These are phyloP conservation scores for Chelon labrosus DNA, from an alignment of 2,797 vertebrate genomes.

Conservation along the genomic window DNA sequence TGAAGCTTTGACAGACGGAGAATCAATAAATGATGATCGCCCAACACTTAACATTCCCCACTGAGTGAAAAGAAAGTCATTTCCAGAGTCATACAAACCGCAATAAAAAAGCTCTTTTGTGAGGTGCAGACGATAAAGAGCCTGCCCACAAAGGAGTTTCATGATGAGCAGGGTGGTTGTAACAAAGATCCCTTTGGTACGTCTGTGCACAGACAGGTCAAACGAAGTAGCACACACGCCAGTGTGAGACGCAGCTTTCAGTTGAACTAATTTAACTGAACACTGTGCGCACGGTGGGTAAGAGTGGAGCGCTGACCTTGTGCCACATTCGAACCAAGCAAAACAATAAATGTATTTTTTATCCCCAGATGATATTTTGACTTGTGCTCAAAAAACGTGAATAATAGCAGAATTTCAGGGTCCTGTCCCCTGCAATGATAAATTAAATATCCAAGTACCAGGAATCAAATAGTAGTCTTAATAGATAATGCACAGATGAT, in stretches of 20 bases:
- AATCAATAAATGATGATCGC: constrained; percentile 28
- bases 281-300: not conserved
- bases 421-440: too few relatives aligned
- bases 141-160: not conserved
- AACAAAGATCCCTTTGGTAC: not conserved
- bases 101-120: not conserved
- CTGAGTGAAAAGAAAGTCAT: constrained; percentile 14
- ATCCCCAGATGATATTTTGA: too few relatives aligned
- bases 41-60: constrained; percentile 9
- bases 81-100: constrained; percentile 15
- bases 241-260: not conserved
- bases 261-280: not conserved
- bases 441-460: too few relatives aligned
- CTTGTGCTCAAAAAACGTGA: too few relatives aligned
- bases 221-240: not conserved
- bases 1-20: constrained; percentile 26
- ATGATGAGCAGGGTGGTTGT: constrained; percentile 3
- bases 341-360: too few relatives aligned
- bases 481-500: too few relatives aligned
- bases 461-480: too few relatives aligned
- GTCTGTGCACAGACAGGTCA: not conserved
- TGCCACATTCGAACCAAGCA: too few relatives aligned
- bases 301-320: too few relatives aligned
- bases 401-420: too few relatives aligned
- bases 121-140: not conserved